Base-by-base conservation (phyloP, 2,888 invertebrate genomes). In the Serrognathus titanus region DNA sequence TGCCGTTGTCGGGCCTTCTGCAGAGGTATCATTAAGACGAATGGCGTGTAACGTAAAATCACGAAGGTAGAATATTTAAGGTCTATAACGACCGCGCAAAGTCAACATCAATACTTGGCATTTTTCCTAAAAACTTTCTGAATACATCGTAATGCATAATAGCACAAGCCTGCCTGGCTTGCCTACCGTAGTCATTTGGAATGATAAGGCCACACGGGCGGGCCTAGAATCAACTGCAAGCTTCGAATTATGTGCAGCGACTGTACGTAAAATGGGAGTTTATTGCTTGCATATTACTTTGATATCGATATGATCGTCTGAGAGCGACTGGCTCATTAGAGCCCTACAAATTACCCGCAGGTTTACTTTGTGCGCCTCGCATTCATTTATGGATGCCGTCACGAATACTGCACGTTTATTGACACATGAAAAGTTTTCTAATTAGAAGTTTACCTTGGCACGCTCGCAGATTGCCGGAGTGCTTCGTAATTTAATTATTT, bases 21-120 rank as follows among this genome's bases (percentile, higher is more conserved):
- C 63, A 60, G 69, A 72, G 74, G 73, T 73, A 74, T 74, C 74
- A 73, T 74, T 74, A 74, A 74, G 74, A 74, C 72, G 73, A 71
- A 73, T 74, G 71, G 73, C 74, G 73, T 74, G 74, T 73, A 72
- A 70, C 69, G 65, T 62, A 67, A 71, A 72, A 74, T 73, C 72
- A 74, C 74, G 73, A 73, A 72, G 57, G 62, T 61, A 63, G 63
- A 67, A 67, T 66, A 67, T 66, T 67, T 67, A 63, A 63, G 62
- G 63, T 61, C 53, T 55, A 63, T 65, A 67, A 67, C 66, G 63
- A 63, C 64, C 64, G 60, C 57, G 63, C 64, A 57, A 62, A 59
- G 61, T 61, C 58, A 53, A 62, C 63, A 63, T 65, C 65, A 64
- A 62, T 61, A 61, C 53, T 51, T 52, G 51, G 57, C 52, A 53